Conservation (phyloP, 2,797 vertebrate genomes). For the Lagodon rhomboides region DNA sequence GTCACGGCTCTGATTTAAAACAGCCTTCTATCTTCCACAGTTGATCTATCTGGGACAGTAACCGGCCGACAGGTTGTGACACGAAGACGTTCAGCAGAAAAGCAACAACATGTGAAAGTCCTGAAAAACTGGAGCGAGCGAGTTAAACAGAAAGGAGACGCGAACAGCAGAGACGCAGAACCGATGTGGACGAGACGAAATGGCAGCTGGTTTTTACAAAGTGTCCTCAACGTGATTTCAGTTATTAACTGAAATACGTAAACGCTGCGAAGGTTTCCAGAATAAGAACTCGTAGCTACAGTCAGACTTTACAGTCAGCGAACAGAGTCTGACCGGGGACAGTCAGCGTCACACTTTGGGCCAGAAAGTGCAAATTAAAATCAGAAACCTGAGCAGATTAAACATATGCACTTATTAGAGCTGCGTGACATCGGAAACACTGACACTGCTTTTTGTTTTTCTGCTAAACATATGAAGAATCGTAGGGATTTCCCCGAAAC, state of each 20-base stretch:
- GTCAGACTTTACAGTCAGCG: not conserved
- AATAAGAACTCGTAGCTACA: not conserved
- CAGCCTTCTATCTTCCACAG: conserved; percentile 1
- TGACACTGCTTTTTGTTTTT: no score
- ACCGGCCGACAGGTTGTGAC: conserved; percentile 24
- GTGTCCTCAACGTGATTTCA: conserved; percentile 30
- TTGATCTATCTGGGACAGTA: conserved; percentile 11
- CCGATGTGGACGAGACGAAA: conserved; percentile 32
- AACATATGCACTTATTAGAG: no score
- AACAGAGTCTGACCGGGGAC: not conserved
- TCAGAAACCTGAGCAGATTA: not conserved
- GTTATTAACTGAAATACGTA: conserved; percentile 9
- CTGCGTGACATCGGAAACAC: no score
- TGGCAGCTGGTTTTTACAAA: conserved; percentile 46
- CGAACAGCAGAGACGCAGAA: not conserved
- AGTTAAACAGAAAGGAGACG: not conserved
- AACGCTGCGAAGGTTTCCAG: not conserved
- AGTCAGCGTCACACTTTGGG: not conserved
- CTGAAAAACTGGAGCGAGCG: not conserved
- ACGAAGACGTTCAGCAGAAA: not conserved
- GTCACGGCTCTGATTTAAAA: not conserved
- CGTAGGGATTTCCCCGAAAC: no score
- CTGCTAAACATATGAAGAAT: no score
- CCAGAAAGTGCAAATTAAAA: not conserved
- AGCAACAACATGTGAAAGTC: not conserved